These are phyloP conservation scores for Ochlodes sylvanus DNA, from an alignment of 2,888 invertebrate genomes.

Conservation along the genomic window DNA sequence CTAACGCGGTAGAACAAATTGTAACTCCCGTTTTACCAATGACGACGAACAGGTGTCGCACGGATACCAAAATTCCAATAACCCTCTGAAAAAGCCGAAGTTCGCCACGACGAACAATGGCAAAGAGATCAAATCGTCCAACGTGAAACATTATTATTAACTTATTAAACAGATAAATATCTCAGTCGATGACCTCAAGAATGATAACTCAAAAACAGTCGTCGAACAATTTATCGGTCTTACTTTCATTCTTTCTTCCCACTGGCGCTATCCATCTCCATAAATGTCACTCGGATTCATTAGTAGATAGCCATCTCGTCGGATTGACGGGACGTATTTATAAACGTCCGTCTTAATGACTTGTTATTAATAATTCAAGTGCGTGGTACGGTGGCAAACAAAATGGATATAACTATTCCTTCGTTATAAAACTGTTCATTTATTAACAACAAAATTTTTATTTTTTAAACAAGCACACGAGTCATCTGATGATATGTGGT, in stretches of 20 bases:
- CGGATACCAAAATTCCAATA: no score
- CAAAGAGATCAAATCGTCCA: no score
- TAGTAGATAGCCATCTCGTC: constrained; percentile 61
- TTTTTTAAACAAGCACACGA: no score
- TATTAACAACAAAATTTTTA: no score
- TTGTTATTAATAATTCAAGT: constrained; percentile 35
- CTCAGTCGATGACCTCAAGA: neutral
- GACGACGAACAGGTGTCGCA: no score
- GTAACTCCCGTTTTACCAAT: no score
- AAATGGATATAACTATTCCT: neutral
- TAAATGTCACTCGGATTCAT: constrained; percentile 54
- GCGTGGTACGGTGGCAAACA: constrained; percentile 9
- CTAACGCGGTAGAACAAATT: no score
- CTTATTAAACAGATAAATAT: neutral
- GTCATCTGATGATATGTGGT: no score
- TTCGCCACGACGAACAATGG: no score
- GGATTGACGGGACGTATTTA: constrained; percentile 50
- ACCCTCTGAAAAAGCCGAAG: no score
- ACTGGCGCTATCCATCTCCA: constrained; percentile 26
- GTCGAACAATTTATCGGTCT: constrained; percentile 1
- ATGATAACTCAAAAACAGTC: neutral
- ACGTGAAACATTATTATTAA: no score
- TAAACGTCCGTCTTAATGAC: constrained; percentile 45
- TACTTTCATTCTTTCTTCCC: constrained; percentile 26
- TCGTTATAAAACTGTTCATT: no score